Conservation (phyloP, 1,140 invertebrate genomes). For the Sipha flava region DNA sequence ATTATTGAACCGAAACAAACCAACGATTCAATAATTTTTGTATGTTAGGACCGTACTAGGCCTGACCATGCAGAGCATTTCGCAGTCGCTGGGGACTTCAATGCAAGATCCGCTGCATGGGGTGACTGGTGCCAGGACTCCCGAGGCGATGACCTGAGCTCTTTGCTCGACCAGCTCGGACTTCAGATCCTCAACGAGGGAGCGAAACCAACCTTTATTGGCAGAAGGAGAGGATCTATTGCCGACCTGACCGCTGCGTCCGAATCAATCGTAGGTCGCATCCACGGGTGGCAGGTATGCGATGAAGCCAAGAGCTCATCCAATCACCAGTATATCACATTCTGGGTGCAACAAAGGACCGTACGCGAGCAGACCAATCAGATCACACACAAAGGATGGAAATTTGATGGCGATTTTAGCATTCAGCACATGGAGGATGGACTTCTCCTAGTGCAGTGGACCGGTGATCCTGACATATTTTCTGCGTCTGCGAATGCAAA, state of each 20-base stretch:
- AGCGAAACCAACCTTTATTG: background rate
- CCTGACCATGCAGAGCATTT: too few relatives aligned
- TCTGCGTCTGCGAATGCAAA: too few relatives aligned
- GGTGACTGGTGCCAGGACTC: background rate
- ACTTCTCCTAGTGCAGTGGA: too few relatives aligned
- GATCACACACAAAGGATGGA: too few relatives aligned
- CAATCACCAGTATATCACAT: background rate
- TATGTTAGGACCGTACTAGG: too few relatives aligned
- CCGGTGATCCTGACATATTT: too few relatives aligned
- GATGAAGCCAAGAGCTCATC: background rate
- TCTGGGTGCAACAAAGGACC: too few relatives aligned
- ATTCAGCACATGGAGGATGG: too few relatives aligned
- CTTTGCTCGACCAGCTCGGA: background rate
- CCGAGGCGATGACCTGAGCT: background rate
- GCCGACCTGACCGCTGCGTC: background rate
- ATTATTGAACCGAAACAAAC: too few relatives aligned
- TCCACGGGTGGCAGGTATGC: background rate
- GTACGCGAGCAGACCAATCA: too few relatives aligned
- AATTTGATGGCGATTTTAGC: too few relatives aligned
- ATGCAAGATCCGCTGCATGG: background rate
- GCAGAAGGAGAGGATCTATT: background rate
- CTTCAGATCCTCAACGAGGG: background rate
- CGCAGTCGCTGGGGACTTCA: background rate
- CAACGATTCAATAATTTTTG: too few relatives aligned
- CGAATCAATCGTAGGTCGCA: background rate